A percentile compares a stretch with the other conserved stretches of the same genome.
phyloP scores from a whole-genome alignment of 2,888 invertebrate genomes.

The Phanerotoma sp. region DNA sequence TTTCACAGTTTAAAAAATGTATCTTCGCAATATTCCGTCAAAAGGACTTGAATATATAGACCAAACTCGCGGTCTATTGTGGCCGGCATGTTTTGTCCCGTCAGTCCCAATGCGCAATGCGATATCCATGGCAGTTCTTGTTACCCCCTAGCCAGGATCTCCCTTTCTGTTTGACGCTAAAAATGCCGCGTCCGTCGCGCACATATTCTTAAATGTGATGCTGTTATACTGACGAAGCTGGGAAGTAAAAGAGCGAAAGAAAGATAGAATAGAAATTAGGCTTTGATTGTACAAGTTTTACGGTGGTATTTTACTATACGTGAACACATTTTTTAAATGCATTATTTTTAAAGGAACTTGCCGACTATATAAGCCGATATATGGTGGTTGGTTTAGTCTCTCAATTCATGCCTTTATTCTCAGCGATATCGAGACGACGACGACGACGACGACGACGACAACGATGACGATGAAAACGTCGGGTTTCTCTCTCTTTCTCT shows the following conservation, averaged over 20 bases:
- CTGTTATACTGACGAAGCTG: constrained; percentile 10
- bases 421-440: constrained; percentile 8
- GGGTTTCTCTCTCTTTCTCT: too few relatives aligned
- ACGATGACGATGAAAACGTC: too few relatives aligned
- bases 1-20: too few relatives aligned
- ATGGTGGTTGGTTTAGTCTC: constrained; percentile 3
- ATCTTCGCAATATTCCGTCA: too few relatives aligned
- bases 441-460: too few relatives aligned
- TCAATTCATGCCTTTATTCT: constrained; percentile 8
- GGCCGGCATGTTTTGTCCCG: constrained; percentile 55
- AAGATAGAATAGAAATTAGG: constrained; percentile 12
- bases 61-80: constrained; percentile 53
- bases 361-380: constrained; percentile 4
- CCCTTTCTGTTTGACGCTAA: constrained; percentile 37
- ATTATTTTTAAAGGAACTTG: constrained; percentile 11
- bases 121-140: constrained; percentile 56
- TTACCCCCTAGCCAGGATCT: too few relatives aligned
- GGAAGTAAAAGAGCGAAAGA: constrained; percentile 6
- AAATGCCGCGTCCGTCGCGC: constrained; percentile 18
- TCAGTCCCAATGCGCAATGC: constrained; percentile 55
- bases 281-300: constrained; percentile 26
- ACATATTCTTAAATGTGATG: too few relatives aligned
- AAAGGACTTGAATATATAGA: too few relatives aligned
- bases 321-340: constrained; percentile 24
- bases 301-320: constrained; percentile 25